Conservation (phyloP, 2,888 invertebrate species). For the Platypus cylindrus region DNA sequence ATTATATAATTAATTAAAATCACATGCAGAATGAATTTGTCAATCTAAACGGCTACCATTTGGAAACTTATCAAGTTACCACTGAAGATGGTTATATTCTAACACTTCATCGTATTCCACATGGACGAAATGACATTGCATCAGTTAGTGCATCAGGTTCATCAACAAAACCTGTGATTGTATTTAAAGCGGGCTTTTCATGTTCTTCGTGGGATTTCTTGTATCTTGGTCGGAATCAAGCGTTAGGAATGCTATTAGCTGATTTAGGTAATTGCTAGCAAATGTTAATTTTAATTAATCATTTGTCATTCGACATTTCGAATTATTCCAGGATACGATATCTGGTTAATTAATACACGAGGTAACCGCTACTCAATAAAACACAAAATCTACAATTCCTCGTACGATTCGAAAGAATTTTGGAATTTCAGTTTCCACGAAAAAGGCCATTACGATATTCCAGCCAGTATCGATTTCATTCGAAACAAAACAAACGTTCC, state of each 20-base stretch:
- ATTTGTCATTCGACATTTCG: not conserved
- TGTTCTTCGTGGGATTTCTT: conserved; percentile 11
- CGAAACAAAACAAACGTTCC: conserved; percentile 40
- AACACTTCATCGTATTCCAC: conserved; percentile 11
- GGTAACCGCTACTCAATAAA: conserved; percentile 40
- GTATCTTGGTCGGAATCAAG: conserved; percentile 7
- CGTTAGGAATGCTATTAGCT: conserved; percentile 11
- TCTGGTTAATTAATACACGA: conserved; percentile 35
- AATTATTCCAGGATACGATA: conserved; percentile 14
- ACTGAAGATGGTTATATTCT: conserved; percentile 14
- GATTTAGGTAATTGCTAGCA: conserved; percentile 8
- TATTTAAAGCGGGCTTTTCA: conserved; percentile 4
- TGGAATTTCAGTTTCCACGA: conserved; percentile 56
- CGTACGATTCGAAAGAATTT: too few relatives aligned
- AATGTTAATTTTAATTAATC: not conserved
- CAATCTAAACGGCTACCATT: conserved; percentile 7
- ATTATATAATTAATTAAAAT: too few relatives aligned
- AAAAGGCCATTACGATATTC: conserved; percentile 62
- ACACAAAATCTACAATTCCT: conserved; percentile 7
- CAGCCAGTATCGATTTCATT: conserved; percentile 61
- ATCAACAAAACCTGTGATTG: not conserved
- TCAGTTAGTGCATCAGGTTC: not conserved
- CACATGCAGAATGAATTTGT: conserved; percentile 8
- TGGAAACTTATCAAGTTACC: conserved; percentile 8
- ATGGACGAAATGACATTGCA: conserved; percentile 1